Base-by-base conservation (phyloP, 2,888 invertebrate genomes). In the Graphium colonna region DNA sequence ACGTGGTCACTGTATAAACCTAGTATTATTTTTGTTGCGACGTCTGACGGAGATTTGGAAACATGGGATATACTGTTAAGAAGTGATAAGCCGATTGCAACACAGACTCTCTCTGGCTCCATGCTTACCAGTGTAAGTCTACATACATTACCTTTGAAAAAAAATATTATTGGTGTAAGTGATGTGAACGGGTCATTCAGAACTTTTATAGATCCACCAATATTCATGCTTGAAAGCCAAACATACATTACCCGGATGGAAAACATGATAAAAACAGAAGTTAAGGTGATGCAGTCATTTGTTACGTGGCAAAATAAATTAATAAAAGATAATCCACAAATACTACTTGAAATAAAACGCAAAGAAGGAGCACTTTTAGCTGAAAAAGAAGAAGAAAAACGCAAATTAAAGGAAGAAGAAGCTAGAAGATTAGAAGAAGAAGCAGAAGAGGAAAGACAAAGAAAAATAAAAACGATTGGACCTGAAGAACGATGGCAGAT, bases 1-100 rank as follows among this genome's bases (percentile, higher is more conserved):
- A 82, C 88, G 33, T 97, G 96, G 96, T 95, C 95, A n/a, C 86
- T 91, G n/a, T 91, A 92, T 40, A 91, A 94, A 47, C 93, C 96
- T 0, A 93, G 93, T 45, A 91, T 95, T 44, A 82, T 96, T 54
- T 94, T 93, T 69, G 77, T 96, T 51, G 90, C 92, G 0, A 92
- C 94, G 15, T 90, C 88, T 17, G 95, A 96, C 81, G 96, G 96
- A 1, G 91, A 90, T 54, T 82, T 96, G 10, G 96, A 97, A 78
- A 92, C 93, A 9, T 97, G 97, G 97, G 94, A 96, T 81, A 81
- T 97, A 52, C 77, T 94, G 53, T 81, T 92, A 44, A 91, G 92
- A 69, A 94, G 93, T 60, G 93, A 96, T 62, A 91, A 92, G 59
- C 92, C 95, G 0, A 91, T 92, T 56, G 91, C 94, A 51, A 87